Evolutionary conservation across 2,113 vertebrate species (phyloP).

Genomic region (Pseudopodoces humilis): DNA sequence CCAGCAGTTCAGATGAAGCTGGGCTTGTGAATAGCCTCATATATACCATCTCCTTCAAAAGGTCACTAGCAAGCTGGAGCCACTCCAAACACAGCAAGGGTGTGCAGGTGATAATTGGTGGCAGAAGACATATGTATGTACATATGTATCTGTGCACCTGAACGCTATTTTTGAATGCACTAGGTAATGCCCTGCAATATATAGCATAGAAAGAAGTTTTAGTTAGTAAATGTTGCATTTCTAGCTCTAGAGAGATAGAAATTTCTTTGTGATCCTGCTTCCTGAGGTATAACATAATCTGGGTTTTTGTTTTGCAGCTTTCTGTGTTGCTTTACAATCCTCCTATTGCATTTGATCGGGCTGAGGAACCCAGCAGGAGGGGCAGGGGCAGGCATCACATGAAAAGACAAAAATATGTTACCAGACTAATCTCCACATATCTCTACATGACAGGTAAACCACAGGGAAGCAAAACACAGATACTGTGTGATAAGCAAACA

Average conservation of each 20-base stretch:
- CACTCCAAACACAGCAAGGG: background rate
- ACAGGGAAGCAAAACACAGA: background rate
- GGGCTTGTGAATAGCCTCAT: background rate
- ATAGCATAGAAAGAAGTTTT: background rate
- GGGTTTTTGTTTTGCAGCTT: background rate
- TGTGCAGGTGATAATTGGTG: background rate
- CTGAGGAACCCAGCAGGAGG: background rate
- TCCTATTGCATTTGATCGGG: background rate
- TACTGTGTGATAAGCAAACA: background rate
- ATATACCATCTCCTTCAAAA: background rate
- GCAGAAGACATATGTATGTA: background rate
- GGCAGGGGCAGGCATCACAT: background rate
- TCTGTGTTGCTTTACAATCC: background rate
- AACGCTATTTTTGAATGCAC: background rate
- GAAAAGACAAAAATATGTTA: background rate
- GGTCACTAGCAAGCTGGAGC: background rate
- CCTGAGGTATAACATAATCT: background rate
- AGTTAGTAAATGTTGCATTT: background rate
- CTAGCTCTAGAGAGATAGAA: background rate
- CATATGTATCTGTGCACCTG: background rate
- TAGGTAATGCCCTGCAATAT: background rate
- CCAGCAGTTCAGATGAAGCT: background rate
- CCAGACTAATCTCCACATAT: background rate
- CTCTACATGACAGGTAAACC: background rate
- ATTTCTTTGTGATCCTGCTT: background rate